phyloP scores from a whole-genome alignment of 1,140 invertebrate species.

The Cardiocondyla obscurior region DNA sequence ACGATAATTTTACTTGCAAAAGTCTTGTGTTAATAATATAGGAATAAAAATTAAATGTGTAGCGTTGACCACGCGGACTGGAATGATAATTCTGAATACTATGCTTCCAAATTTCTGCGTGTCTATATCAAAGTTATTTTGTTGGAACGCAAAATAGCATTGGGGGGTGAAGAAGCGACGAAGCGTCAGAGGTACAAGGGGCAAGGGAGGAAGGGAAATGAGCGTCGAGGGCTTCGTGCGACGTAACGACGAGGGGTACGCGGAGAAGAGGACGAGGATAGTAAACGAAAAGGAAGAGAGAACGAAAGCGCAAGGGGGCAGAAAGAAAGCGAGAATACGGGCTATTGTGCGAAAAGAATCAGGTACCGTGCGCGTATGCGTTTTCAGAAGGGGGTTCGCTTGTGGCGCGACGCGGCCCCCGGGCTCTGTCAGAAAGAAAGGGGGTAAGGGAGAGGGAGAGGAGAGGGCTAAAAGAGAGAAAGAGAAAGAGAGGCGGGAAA shows the following conservation, averaged over 20 bases:
- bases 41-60: background rate
- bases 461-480: background rate
- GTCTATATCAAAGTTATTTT: conserved; percentile 47
- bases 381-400: conserved; percentile 72
- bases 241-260: background rate
- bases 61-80: background rate
- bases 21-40: background rate
- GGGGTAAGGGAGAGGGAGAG: conserved; percentile 35
- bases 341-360: conserved; percentile 78
- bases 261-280: background rate
- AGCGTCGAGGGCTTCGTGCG: conserved; percentile 44
- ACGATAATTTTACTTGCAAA: background rate
- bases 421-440: conserved; percentile 58
- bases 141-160: conserved; percentile 12
- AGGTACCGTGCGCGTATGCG: conserved; percentile 63
- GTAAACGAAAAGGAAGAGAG: conserved; percentile 21
- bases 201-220: background rate
- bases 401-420: conserved; percentile 63
- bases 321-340: conserved; percentile 64
- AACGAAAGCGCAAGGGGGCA: conserved; percentile 46
- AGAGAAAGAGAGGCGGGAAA: conserved; percentile 4
- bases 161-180: conserved; percentile 3
- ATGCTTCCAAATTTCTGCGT: conserved; percentile 27
- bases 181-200: background rate
- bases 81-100: background rate